A percentile compares a stretch with the other conserved stretches of the same genome.
Conservation (phyloP, 2,888 invertebrate genomes). For the Orchestes rusci region DNA sequence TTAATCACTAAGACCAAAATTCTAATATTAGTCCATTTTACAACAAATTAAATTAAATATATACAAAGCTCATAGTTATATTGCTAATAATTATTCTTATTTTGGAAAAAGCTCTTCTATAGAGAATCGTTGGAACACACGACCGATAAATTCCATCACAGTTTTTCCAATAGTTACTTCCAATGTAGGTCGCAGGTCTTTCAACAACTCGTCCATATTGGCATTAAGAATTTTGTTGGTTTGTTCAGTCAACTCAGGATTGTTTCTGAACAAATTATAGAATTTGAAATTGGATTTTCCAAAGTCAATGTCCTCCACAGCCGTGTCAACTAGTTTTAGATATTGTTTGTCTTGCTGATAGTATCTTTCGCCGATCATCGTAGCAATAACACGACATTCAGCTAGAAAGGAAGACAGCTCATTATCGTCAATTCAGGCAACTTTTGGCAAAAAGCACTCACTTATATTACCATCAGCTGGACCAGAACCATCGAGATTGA, state of each 20-base stretch:
- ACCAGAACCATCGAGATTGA: slow-evolving; percentile 61
- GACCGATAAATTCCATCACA: slow-evolving; percentile 47
- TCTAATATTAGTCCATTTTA: too few species aligned
- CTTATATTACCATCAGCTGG: slow-evolving; percentile 56
- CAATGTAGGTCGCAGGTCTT: slow-evolving; percentile 58
- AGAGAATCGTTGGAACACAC: slow-evolving; percentile 48
- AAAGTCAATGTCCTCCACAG: slow-evolving; percentile 52
- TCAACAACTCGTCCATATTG: slow-evolving; percentile 60
- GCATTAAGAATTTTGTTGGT: slow-evolving; percentile 66
- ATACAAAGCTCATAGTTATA: too few species aligned
- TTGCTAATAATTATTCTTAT: too few species aligned
- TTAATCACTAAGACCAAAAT: too few species aligned
- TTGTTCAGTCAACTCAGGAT: slow-evolving; percentile 51
- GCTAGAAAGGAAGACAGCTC: slow-evolving; percentile 42
- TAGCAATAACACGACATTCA: slow-evolving; percentile 53
- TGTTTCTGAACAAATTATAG: slow-evolving; percentile 60
- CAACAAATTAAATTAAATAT: too few species aligned
- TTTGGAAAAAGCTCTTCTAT: slow-evolving; percentile 45
- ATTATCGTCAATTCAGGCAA: too few species aligned
- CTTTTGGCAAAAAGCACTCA: too few species aligned
- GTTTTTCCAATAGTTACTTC: slow-evolving; percentile 50
- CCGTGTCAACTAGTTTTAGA: slow-evolving; percentile 51
- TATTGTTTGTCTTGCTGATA: slow-evolving; percentile 46
- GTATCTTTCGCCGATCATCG: slow-evolving; percentile 50
- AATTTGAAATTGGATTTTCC: slow-evolving; percentile 52